A percentile compares a stretch with the other conserved stretches of the same genome.
These are phyloP conservation scores for Tachuris rubrigastra DNA, from an alignment of 2,113 vertebrate genomes.

Conservation along the genomic window DNA sequence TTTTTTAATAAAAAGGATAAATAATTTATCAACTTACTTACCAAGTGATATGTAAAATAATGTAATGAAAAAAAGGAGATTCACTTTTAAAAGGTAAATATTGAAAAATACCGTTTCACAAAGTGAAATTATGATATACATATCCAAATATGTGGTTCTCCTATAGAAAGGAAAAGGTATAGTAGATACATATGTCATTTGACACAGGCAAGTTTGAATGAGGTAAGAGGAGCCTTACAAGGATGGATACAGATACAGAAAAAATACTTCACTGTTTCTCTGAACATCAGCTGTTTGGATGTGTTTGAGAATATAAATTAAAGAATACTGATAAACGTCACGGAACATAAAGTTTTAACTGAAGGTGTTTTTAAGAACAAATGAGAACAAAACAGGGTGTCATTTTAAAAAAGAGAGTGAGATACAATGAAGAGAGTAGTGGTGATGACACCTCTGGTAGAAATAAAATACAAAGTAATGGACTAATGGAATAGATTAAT, in stretches of 20 bases:
- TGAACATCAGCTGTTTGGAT: not conserved
- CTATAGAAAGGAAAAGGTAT: not conserved
- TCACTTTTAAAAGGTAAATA: not conserved
- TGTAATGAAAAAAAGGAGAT: not conserved
- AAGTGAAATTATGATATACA: not conserved
- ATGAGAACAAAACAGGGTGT: not conserved
- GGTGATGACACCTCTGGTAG: not conserved
- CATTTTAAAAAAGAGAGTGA: not conserved
- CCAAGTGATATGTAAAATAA: not conserved
- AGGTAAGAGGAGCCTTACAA: rapidly evolving
- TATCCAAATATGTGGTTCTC: not conserved
- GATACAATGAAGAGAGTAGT: not conserved
- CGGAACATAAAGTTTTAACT: not conserved
- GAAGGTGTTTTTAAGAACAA: not conserved
- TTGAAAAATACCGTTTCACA: not conserved
- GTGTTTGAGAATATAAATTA: not conserved
- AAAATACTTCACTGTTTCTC: not conserved
- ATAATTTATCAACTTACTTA: not conserved
- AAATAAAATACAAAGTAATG: not conserved
- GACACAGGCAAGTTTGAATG: not conserved
- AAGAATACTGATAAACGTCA: not conserved
- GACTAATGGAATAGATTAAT: not conserved
- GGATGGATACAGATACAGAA: not conserved
- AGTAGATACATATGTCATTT: not conserved
- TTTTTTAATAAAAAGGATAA: not conserved